Evolutionary conservation across 2,113 vertebrate genomes (phyloP).

Genomic region (Phasianus colchicus): DNA sequence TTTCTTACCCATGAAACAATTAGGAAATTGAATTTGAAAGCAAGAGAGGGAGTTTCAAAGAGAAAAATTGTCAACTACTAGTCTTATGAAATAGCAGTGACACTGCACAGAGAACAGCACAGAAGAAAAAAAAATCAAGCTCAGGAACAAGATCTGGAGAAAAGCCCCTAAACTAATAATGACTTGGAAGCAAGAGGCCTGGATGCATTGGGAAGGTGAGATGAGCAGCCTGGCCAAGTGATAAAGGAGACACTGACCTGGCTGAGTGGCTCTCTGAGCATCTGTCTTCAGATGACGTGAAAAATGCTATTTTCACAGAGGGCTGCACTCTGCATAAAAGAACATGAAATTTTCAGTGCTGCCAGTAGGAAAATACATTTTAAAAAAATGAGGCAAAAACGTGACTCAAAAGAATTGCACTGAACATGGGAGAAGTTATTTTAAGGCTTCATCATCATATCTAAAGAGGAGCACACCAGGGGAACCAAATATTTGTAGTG

Average conservation of each 20-base stretch:
- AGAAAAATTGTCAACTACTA: background rate
- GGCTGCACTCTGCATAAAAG: background rate
- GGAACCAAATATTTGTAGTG: slow-evolving; percentile 26
- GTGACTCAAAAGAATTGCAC: background rate
- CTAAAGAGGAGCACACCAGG: background rate
- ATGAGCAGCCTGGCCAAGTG: background rate
- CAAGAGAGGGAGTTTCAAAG: background rate
- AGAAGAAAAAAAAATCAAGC: background rate
- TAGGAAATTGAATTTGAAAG: background rate
- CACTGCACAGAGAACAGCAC: background rate
- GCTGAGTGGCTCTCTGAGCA: background rate
- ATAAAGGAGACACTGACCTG: background rate
- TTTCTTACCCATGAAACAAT: background rate
- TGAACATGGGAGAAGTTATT: background rate
- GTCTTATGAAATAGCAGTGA: background rate
- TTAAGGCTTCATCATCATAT: slow-evolving; percentile 23
- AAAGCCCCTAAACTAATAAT: background rate
- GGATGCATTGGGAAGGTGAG: background rate
- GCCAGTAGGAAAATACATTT: background rate
- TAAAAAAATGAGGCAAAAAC: background rate
- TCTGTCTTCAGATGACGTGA: background rate
- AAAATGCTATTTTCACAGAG: background rate
- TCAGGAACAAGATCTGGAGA: background rate
- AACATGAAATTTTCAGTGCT: background rate
- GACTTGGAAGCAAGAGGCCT: background rate